Evolutionary conservation across 2,113 vertebrate genomes (phyloP).

Genomic region (Vulpes ferrilata): DNA sequence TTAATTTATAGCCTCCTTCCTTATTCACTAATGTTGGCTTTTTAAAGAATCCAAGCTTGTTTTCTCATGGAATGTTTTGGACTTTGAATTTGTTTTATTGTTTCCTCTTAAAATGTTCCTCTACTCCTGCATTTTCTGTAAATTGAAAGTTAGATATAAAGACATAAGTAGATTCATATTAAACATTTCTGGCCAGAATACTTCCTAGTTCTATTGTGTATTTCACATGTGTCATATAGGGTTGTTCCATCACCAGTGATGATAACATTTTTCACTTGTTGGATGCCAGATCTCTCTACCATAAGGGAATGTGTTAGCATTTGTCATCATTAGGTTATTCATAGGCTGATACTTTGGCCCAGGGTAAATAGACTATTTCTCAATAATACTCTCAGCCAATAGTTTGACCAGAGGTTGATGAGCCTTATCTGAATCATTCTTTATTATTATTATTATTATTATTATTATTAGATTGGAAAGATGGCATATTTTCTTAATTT

Average conservation of each 20-base stretch:
- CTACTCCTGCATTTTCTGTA: neutral
- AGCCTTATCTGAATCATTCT: neutral
- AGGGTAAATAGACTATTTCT: neutral
- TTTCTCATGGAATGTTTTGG: neutral
- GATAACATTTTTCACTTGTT: neutral
- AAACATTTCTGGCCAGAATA: neutral
- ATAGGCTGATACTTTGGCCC: neutral
- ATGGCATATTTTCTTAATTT: neutral
- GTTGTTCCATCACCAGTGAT: neutral
- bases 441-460: too few species aligned
- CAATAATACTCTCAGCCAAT: neutral
- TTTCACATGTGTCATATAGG: neutral
- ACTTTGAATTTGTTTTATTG: neutral
- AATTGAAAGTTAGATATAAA: neutral
- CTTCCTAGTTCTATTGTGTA: too few species aligned
- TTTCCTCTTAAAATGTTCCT: neutral
- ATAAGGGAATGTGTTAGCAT: neutral
- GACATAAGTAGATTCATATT: neutral
- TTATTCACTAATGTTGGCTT: neutral
- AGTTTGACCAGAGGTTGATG: neutral
- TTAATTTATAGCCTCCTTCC: neutral
- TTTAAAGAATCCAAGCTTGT: neutral
- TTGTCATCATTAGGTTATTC: neutral
- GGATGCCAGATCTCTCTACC: neutral
- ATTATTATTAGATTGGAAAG: neutral